Evolutionary conservation across 1,140 invertebrate genomes (phyloP).

Genomic region (Nasonia longicornis): DNA sequence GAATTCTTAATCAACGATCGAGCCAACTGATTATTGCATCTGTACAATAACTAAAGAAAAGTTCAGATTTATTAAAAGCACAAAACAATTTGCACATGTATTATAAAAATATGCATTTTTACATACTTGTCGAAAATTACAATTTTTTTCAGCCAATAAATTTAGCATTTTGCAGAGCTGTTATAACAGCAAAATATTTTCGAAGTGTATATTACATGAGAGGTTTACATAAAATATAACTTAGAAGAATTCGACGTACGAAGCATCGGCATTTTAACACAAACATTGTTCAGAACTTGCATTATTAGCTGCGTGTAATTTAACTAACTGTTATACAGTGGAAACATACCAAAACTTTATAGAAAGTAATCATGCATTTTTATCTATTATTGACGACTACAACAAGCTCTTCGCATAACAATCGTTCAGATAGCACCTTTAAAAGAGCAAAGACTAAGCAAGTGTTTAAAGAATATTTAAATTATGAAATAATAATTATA

Average conservation of each 20-base stretch:
- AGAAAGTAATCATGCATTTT: not conserved
- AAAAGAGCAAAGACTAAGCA: not conserved
- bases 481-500: slow-evolving; percentile 5
- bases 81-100: not conserved
- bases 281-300: not conserved
- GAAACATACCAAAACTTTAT: not conserved
- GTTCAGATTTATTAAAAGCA: slow-evolving; percentile 17
- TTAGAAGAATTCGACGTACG: slow-evolving; percentile 30
- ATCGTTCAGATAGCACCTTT: too few species aligned
- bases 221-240: not conserved
- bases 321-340: not conserved
- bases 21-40: not conserved
- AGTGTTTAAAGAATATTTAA: not conserved
- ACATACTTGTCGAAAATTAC: not conserved
- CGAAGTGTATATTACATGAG: not conserved
- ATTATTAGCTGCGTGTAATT: not conserved
- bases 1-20: not conserved
- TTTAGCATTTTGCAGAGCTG: not conserved
- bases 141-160: not conserved
- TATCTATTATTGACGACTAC: not conserved
- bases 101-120: not conserved
- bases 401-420: too few species aligned
- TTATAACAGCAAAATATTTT: not conserved
- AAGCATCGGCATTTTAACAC: not conserved
- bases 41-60: not conserved